Evolutionary conservation across 2,888 invertebrate genomes (phyloP), one percentile per base, ranked within the genome.

Genomic region (Coelogynopora nodosa): DNA sequence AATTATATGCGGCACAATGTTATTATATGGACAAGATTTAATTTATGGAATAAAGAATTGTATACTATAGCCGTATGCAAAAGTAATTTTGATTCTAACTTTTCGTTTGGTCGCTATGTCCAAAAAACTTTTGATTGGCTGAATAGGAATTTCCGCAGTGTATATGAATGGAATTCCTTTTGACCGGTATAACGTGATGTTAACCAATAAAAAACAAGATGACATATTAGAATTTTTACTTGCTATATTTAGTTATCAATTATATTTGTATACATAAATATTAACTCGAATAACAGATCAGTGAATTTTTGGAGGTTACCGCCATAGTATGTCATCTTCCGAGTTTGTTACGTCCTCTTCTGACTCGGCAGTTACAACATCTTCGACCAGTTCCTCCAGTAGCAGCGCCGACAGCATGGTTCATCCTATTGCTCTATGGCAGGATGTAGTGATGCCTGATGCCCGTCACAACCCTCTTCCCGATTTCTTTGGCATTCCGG

Each of bases 101-200:
- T 74, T 74, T n/a, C 74, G 23, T 2, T 74, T 74, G 74, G 74
- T 26, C 74, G 74, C 74, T 74, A 74, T 74, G 74, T 74, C 74
- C 74, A 74, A 74, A 23, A 74, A 74, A 74, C 74, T 74, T 74
- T 74, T 74, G 74, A 74, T 74, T 74, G 74, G 74, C 74, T 74
- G 74, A 74, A 74, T n/a, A n/a, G n/a, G n/a, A n/a, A n/a, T n/a
- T n/a, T n/a, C n/a, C n/a, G n/a, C n/a, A n/a, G n/a, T n/a, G n/a
- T n/a, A n/a, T n/a, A n/a, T n/a, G n/a, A n/a, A n/a, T n/a, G n/a
- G n/a, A n/a, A n/a, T n/a, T n/a, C n/a, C 27, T 74, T 10, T 74
- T n/a, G 5, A 74, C 74, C 74, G 74, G 74, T 74, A 74, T 74
- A 74, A 74, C 18, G 49, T 49, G 49, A 49, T 5, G 49, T n/a